Conservation (phyloP, 2,888 invertebrate genomes). For the Muscina levida region DNA sequence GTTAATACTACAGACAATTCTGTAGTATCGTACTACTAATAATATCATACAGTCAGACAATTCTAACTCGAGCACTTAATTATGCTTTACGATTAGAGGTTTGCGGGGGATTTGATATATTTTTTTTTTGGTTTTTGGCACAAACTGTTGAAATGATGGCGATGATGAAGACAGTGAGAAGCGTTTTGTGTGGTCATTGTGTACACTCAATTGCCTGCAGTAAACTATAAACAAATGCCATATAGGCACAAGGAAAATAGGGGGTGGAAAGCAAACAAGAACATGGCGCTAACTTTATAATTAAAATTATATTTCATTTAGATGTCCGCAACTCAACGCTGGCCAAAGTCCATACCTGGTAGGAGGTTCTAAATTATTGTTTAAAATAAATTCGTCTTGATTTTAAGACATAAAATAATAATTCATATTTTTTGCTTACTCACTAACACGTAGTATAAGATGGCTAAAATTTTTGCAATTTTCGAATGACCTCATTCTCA, state of each 20-base stretch:
- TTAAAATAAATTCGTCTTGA: not conserved
- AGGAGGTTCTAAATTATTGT: no score
- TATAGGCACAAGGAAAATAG: not conserved
- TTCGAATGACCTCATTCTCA: constrained; percentile 32
- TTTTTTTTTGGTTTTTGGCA: constrained; percentile 52
- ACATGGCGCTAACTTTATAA: constrained; percentile 36
- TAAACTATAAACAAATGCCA: not conserved
- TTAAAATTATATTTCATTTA: constrained; percentile 25
- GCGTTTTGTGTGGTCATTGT: constrained; percentile 3
- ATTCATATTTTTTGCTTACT: no score
- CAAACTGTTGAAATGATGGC: constrained; percentile 1
- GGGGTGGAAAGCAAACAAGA: no score
- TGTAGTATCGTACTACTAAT: not conserved
- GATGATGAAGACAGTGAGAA: not conserved
- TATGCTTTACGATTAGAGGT: not conserved
- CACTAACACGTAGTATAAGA: not conserved
- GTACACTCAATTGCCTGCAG: constrained; percentile 14
- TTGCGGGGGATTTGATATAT: no score
- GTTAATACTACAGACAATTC: not conserved
- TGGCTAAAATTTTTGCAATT: no score
- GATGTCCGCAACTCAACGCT: not conserved
- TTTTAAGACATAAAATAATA: not conserved
- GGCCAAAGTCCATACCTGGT: not conserved
- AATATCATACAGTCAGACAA: not conserved
- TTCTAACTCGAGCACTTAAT: not conserved